phyloP scores from a whole-genome alignment of 2,797 vertebrate genomes.

The Oreonectes daqikongensis region DNA sequence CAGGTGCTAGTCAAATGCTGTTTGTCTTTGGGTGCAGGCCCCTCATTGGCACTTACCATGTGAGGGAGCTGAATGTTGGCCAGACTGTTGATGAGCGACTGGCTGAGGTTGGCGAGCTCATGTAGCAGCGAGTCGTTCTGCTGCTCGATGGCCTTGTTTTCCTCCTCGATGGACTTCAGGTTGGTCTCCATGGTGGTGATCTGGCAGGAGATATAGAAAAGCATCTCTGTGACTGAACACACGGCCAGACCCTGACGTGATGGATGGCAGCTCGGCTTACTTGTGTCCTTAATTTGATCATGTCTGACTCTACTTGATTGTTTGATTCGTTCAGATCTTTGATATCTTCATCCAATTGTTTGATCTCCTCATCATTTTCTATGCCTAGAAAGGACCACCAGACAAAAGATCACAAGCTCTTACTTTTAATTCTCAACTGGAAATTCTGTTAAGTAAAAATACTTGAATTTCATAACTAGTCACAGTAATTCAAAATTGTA shows the following conservation, averaged over 20 bases:
- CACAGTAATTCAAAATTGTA: neutral
- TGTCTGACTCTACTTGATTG: slow-evolving; percentile 97
- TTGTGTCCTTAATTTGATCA: slow-evolving; percentile 98
- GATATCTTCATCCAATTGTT: slow-evolving; percentile 98
- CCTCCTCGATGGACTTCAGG: slow-evolving; percentile 97
- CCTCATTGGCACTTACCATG: slow-evolving; percentile 84
- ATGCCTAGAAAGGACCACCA: slow-evolving; percentile 79
- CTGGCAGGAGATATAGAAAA: slow-evolving; percentile 67
- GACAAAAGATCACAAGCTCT: neutral
- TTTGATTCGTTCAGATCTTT: slow-evolving; percentile 98
- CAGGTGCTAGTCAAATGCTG: slow-evolving; percentile 12
- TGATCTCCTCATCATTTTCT: slow-evolving; percentile 98
- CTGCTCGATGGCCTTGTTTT: slow-evolving; percentile 97
- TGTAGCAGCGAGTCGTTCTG: slow-evolving; percentile 98
- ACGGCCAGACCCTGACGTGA: neutral
- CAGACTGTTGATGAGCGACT: slow-evolving; percentile 97
- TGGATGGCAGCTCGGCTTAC: slow-evolving; percentile 70
- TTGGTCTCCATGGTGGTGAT: slow-evolving; percentile 99
- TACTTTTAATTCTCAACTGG: neutral
- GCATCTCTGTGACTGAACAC: slow-evolving; percentile 18
- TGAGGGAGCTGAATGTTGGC: slow-evolving; percentile 98
- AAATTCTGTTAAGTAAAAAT: neutral
- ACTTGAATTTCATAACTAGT: neutral
- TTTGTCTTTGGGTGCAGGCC: slow-evolving; percentile 7
- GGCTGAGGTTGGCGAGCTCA: slow-evolving; percentile 96